These are phyloP conservation scores for Agrilus planipennis DNA, from an alignment of 1,140 invertebrate genomes.

Conservation along the genomic window DNA sequence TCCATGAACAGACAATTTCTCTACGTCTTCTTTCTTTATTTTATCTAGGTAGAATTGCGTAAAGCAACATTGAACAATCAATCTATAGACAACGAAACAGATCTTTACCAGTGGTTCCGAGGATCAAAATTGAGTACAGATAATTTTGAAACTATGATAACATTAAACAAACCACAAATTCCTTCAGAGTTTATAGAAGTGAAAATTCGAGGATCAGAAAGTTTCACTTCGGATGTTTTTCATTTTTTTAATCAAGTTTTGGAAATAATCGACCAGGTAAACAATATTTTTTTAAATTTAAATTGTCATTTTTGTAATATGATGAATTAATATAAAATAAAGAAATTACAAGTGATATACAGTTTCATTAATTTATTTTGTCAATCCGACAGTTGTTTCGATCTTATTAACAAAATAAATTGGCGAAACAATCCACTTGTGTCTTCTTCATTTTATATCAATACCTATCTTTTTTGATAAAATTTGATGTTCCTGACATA, in stretches of 20 bases:
- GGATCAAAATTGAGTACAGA: constrained; percentile 68
- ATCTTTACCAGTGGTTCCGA: constrained; percentile 70
- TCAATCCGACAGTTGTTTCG: too few species aligned
- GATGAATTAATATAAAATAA: too few species aligned
- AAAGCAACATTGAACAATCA: constrained; percentile 40
- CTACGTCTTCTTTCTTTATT: not conserved
- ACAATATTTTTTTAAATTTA: constrained; percentile 1
- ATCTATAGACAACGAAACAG: constrained; percentile 43
- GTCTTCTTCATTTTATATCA: too few species aligned
- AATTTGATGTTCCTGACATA: too few species aligned
- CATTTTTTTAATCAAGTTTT: constrained; percentile 66
- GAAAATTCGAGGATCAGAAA: constrained; percentile 57
- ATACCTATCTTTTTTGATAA: too few species aligned
- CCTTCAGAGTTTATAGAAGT: constrained; percentile 53
- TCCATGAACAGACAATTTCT: not conserved
- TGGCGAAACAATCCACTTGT: too few species aligned
- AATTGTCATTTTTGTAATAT: too few species aligned
- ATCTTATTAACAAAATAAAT: too few species aligned
- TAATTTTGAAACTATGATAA: constrained; percentile 59
- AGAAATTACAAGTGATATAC: too few species aligned
- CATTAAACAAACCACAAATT: constrained; percentile 47
- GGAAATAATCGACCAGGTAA: constrained; percentile 53
- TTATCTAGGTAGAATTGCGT: constrained; percentile 49
- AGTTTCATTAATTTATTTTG: too few species aligned
- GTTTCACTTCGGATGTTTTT: constrained; percentile 48